Evolutionary conservation across 1,140 invertebrate genomes (phyloP), one percentile per base, ranked within the genome.

Genomic region (Eriosoma lanigerum): DNA sequence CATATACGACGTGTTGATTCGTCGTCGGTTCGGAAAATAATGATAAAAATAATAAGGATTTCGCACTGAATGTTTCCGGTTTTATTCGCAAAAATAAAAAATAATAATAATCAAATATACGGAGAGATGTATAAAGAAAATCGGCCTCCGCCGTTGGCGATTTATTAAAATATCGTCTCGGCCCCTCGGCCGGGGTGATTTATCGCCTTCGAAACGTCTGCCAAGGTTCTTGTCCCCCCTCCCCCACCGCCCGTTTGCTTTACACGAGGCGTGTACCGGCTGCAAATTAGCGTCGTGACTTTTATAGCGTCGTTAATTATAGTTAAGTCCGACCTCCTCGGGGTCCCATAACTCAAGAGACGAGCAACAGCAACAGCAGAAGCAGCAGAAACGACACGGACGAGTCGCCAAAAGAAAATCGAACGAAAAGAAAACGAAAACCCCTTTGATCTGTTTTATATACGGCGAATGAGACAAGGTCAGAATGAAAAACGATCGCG

Each of bases 231-330:
- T 56, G 44, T 32, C 60, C 56, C 32, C n/a, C 21, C 52, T 44
- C 54, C 13, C 32, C 52, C n/a, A 2, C 29, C 44, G 19, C 24
- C 19, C 64, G 64, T 10, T 24, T 13, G 58, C 5, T 32, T 32
- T 76, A 32, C 38, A 26, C 32, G 32, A 24, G 54, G 54, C 54
- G 54, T 60, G 73, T 78, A 60, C 73, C 52, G 73, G 73, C 73
- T 78, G 54, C 73, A 78, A 78, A 78, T 78, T 78, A 60, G 73
- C 73, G 73, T 78, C 73, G 73, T 78, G 73, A 78, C 73, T 78
- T 78, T 78, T 78, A 78, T 78, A 60, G 73, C 54, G 56, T 78
- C 73, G 73, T 78, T 78, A 78, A 78, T 78, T 78, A 60, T 78
- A 60, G 56, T 78, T 60, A 60, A 78, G 72, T 75, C 72, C 52